Percentiles rank a stretch among this genome's conserved stretches.
phyloP scores from a whole-genome alignment of 2,113 vertebrate species.

The Thymallus thymallus region DNA sequence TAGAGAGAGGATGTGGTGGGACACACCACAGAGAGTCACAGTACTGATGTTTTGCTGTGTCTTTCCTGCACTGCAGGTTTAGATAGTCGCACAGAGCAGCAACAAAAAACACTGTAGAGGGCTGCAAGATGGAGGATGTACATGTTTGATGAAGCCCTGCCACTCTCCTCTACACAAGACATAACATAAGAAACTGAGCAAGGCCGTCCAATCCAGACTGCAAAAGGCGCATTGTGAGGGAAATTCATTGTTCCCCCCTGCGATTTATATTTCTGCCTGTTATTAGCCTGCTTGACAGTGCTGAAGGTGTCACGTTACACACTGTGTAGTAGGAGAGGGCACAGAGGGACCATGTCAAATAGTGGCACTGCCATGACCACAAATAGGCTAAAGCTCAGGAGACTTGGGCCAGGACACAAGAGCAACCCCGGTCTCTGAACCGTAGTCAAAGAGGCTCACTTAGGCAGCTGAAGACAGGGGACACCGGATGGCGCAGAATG shows the following conservation, averaged over 20 bases:
- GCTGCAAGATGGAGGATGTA: not conserved
- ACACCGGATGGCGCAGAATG: conserved; percentile 10
- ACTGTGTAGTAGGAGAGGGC: not conserved
- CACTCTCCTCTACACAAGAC: not conserved
- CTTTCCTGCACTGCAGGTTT: not conserved
- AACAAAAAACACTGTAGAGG: not conserved
- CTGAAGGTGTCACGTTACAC: not conserved
- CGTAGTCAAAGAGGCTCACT: not conserved
- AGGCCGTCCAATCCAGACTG: not conserved
- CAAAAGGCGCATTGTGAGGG: not conserved
- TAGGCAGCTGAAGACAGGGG: conserved; percentile 7
- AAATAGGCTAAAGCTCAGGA: too few species aligned
- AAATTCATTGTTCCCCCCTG: not conserved
- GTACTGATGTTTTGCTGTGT: conserved; percentile 8
- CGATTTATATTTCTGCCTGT: not conserved
- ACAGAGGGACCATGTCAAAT: not conserved
- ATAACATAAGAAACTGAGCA: not conserved
- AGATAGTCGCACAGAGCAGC: not conserved
- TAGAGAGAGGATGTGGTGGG: conserved; percentile 11
- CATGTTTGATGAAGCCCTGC: not conserved
- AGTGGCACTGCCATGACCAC: not conserved
- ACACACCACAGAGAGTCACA: not conserved
- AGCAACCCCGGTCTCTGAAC: not conserved
- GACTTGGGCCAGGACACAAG: too few species aligned
- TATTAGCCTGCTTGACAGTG: not conserved